Conservation (phyloP, 2,113 vertebrate genomes). For the Emydocephalus ijimae region DNA sequence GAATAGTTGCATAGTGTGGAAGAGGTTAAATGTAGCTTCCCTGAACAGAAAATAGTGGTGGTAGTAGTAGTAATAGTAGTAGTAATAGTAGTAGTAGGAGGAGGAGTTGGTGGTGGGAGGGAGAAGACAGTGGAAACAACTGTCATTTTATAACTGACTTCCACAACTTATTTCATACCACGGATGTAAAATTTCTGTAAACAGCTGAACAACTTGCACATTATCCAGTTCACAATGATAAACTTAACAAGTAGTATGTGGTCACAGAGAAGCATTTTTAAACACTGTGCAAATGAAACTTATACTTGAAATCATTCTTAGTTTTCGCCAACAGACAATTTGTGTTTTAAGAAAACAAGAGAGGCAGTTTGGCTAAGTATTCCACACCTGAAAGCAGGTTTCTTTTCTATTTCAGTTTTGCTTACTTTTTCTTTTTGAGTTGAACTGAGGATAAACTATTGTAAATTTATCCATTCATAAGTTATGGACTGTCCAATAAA, state of each 20-base stretch:
- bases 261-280: background rate
- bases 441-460: background rate
- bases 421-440: background rate
- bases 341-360: background rate
- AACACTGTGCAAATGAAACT: background rate
- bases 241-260: background rate
- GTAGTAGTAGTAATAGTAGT: too few species aligned
- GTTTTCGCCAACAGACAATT: background rate
- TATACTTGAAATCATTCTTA: background rate
- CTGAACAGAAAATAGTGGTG: background rate
- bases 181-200: background rate
- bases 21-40: background rate
- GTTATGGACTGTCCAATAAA: background rate
- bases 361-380: background rate
- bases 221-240: background rate
- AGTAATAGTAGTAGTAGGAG: too few species aligned
- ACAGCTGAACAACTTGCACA: background rate
- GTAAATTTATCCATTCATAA: background rate
- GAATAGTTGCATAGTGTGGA: background rate
- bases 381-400: background rate
- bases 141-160: background rate
- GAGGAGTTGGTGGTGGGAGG: background rate
- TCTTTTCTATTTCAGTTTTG: background rate
- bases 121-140: background rate
- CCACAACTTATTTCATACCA: background rate